Conservation (phyloP, 1,140 invertebrate genomes). For the Heliothis virescens region DNA sequence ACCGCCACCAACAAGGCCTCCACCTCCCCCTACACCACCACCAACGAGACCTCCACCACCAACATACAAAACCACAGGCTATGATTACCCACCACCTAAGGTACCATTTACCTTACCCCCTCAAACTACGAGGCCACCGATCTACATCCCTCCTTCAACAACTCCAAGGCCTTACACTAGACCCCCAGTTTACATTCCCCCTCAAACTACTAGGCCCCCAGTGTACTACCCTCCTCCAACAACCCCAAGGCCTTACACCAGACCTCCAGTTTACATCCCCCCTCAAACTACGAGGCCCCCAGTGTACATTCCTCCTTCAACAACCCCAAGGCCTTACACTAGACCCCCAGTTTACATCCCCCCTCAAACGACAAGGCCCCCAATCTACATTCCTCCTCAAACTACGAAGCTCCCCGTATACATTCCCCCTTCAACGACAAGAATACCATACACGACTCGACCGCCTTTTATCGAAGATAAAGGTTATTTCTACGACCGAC, state of each 20-base stretch:
- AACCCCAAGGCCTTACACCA: neutral
- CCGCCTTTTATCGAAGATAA: constrained; percentile 71
- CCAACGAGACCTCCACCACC: constrained; percentile 17
- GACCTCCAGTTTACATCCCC: constrained; percentile 51
- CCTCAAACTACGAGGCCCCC: constrained; percentile 21
- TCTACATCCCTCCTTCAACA: constrained; percentile 54
- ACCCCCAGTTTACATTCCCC: constrained; percentile 52
- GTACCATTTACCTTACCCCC: constrained; percentile 55
- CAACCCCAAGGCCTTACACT: no score
- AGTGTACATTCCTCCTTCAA: constrained; percentile 32
- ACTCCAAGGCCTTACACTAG: neutral
- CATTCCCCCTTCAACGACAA: constrained; percentile 54
- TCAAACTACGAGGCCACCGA: constrained; percentile 40
- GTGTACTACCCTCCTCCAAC: constrained; percentile 55
- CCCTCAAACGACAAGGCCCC: constrained; percentile 33
- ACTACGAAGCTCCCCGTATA: constrained; percentile 53
- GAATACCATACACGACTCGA: constrained; percentile 64
- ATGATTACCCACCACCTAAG: constrained; percentile 59
- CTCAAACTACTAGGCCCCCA: constrained; percentile 50
- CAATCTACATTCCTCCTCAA: constrained; percentile 52
- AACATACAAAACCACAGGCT: constrained; percentile 55
- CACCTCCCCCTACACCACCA: neutral
- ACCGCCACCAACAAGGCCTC: constrained; percentile 47
- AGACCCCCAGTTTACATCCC: no score
- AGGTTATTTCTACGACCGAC: constrained; percentile 79